phyloP scores from a whole-genome alignment of 37 sponge, comb jelly and placozoan species.

The Oscarella lobularis region DNA sequence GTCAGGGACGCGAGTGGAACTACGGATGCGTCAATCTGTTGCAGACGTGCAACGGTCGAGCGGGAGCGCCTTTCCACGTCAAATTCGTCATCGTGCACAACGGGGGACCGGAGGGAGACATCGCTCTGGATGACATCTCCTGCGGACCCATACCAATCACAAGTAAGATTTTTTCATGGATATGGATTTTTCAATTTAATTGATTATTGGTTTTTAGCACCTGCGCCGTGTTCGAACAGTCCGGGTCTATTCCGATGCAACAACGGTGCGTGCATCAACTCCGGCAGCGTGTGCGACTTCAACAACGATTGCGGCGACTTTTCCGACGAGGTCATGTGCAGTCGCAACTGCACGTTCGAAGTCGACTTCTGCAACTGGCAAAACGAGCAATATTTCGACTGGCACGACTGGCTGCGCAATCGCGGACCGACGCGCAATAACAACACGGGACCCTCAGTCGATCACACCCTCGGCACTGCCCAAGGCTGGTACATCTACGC shows the following conservation, averaged over 20 bases:
- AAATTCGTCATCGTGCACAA: too few relatives aligned
- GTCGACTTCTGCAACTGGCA: not conserved
- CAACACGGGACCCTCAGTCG: constrained; percentile 4
- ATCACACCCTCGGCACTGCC: too few relatives aligned
- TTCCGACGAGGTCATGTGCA: not conserved
- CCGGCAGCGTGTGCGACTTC: not conserved
- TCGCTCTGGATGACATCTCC: not conserved
- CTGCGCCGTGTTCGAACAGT: too few relatives aligned
- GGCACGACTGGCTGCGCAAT: not conserved
- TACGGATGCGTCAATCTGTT: not conserved
- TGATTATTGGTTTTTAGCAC: too few relatives aligned
- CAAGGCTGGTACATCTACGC: too few relatives aligned
- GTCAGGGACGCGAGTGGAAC: not conserved
- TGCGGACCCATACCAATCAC: not conserved
- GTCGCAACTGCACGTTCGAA: not conserved
- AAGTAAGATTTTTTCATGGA: too few relatives aligned
- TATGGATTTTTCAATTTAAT: too few relatives aligned
- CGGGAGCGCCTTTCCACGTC: too few relatives aligned
- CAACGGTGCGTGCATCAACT: not conserved
- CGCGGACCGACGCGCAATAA: not conserved
- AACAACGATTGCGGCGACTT: not conserved
- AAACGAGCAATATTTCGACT: too few relatives aligned
- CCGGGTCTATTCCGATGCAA: not conserved
- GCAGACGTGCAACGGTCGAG: not conserved
- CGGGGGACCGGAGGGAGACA: too few relatives aligned